phyloP scores from a whole-genome alignment of 1,140 invertebrate genomes.

The Stegodyphus dumicola region DNA sequence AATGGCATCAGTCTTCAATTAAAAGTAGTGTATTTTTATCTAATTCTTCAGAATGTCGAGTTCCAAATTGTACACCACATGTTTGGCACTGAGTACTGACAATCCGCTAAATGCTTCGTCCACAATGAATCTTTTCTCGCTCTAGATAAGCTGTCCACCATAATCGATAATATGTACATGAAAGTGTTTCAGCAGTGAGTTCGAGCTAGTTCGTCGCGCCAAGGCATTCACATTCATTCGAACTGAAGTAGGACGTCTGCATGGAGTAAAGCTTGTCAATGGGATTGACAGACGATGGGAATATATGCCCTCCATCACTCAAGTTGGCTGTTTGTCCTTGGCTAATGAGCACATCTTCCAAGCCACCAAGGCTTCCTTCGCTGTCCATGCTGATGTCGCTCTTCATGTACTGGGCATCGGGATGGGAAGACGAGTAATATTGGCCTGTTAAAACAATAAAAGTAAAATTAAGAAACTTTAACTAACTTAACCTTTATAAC shows the following conservation, averaged over 20 bases:
- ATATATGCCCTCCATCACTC: slow-evolving; percentile 83
- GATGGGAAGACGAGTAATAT: slow-evolving; percentile 61
- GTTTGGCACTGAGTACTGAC: too few species aligned
- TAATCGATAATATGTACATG: slow-evolving; percentile 15
- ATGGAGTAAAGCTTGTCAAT: slow-evolving; percentile 98
- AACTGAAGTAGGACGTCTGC: slow-evolving; percentile 91
- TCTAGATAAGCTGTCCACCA: too few species aligned
- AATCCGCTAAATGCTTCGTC: too few species aligned
- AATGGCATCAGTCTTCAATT: too few species aligned
- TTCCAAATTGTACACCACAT: too few species aligned
- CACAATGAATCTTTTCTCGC: too few species aligned
- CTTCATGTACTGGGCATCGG: slow-evolving; percentile 62
- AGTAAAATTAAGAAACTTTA: not conserved
- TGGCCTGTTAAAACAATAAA: slow-evolving; percentile 54
- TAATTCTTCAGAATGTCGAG: too few species aligned
- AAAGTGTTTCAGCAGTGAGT: not conserved
- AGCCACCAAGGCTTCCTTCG: slow-evolving; percentile 62
- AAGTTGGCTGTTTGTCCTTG: slow-evolving; percentile 34
- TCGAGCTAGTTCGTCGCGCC: slow-evolving; percentile 56
- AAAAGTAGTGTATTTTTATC: too few species aligned
- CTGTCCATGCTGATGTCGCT: slow-evolving; percentile 63
- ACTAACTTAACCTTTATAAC: not conserved
- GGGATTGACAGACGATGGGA: slow-evolving; percentile 89
- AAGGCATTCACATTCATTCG: slow-evolving; percentile 62
- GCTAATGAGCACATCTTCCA: slow-evolving; percentile 63